phyloP scores from a whole-genome alignment of 2,113 vertebrate genomes.

The Gallinago jamesoni region DNA sequence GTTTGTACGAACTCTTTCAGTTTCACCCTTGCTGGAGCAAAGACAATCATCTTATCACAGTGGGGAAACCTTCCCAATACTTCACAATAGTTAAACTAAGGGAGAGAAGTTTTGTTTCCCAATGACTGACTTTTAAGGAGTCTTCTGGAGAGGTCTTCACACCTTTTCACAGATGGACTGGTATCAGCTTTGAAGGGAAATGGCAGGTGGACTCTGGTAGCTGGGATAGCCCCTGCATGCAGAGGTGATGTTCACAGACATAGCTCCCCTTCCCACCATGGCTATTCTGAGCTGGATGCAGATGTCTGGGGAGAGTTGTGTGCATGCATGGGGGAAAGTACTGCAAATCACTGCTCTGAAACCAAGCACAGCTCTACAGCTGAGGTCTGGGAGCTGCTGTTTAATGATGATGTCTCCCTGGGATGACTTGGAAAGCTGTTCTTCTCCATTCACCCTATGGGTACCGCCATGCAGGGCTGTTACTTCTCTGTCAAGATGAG shows the following conservation, averaged over 20 bases:
- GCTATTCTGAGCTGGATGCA: not conserved
- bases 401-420: not conserved
- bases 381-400: not conserved
- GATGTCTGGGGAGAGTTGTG: not conserved
- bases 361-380: not conserved
- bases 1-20: not conserved
- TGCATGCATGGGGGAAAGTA: not conserved
- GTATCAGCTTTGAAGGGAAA: not conserved
- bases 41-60: not conserved
- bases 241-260: not conserved
- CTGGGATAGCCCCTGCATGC: not conserved
- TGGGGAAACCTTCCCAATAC: not conserved
- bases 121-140: not conserved
- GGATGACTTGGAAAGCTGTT: not conserved
- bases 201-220: not conserved
- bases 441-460: not conserved
- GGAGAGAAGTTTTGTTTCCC: not conserved
- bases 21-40: not conserved
- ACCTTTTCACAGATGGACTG: not conserved
- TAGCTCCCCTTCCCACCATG: not conserved
- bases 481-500: not conserved
- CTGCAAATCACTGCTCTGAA: not conserved
- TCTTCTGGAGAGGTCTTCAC: not conserved
- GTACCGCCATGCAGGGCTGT: not conserved
- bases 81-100: not conserved